These are phyloP conservation scores for Echeneis naucrates DNA, from an alignment of 2,797 vertebrate species.

Conservation along the genomic window DNA sequence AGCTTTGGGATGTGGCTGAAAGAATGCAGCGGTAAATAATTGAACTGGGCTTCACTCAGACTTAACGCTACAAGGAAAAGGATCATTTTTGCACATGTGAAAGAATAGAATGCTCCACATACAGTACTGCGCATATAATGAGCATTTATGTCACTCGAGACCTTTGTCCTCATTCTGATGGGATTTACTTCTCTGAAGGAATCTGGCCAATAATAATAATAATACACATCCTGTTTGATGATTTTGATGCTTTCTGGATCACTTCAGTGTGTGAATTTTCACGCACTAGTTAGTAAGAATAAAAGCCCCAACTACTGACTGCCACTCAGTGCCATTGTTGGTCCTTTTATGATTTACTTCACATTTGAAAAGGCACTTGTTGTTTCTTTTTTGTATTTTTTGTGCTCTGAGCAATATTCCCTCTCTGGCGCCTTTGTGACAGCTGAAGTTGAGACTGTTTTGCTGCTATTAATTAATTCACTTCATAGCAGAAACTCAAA, in stretches of 20 bases:
- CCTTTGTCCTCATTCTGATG: neutral
- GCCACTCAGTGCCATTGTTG: neutral
- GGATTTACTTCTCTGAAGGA: conserved; percentile 16
- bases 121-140: neutral
- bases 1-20: conserved; percentile 72
- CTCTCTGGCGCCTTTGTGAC: neutral
- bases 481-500: neutral
- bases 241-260: neutral
- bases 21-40: conserved; percentile 66
- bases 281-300: neutral
- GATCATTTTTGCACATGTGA: conserved; percentile 34
- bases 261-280: neutral
- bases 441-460: neutral
- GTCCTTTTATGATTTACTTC: neutral
- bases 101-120: neutral
- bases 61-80: conserved; percentile 34
- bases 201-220: conserved; percentile 1
- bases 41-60: conserved; percentile 53
- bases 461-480: neutral
- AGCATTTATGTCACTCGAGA: conserved; percentile 2
- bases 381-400: neutral
- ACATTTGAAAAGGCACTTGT: neutral
- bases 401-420: neutral
- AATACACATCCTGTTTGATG: neutral
- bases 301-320: neutral